phyloP scores from a whole-genome alignment of 2,888 invertebrate species.

The Drosophila lacicola region DNA sequence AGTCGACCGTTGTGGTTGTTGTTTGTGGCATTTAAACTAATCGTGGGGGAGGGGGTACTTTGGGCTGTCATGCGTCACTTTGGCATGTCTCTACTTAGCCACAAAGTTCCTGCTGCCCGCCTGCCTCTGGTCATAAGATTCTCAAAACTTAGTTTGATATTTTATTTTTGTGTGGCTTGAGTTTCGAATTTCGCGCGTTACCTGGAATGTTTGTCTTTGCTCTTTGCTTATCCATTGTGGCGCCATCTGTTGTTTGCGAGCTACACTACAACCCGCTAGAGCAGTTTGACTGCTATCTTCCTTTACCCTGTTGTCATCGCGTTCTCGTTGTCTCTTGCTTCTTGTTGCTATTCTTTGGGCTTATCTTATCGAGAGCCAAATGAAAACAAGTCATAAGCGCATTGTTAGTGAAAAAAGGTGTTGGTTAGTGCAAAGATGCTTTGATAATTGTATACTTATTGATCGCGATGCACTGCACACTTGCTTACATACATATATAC shows the following conservation, averaged over 20 bases:
- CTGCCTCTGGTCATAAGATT: conserved; percentile 14
- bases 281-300: conserved; percentile 2
- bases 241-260: conserved; percentile 61
- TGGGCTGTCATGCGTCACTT: conserved; percentile 54
- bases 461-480: not conserved
- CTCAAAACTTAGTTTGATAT: conserved; percentile 44
- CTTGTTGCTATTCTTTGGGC: conserved; percentile 23
- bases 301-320: conserved; percentile 29
- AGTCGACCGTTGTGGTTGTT: conserved; percentile 34
- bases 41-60: conserved; percentile 47
- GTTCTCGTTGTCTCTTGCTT: conserved; percentile 23
- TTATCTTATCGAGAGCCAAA: conserved; percentile 51
- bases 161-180: conserved; percentile 28
- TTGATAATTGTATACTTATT: not conserved
- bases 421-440: too few species aligned
- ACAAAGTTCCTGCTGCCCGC: not conserved
- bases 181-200: conserved; percentile 38
- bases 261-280: conserved; percentile 18
- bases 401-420: too few species aligned
- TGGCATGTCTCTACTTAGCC: conserved; percentile 45
- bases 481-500: too few species aligned
- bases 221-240: conserved; percentile 25
- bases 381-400: conserved; percentile 22
- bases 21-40: conserved; percentile 62
- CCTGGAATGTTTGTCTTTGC: conserved; percentile 18